A percentile compares a stretch with the other conserved stretches of the same genome.
These are phyloP conservation scores for Beris morrisii DNA, from an alignment of 2,888 invertebrate species.

Conservation along the genomic window DNA sequence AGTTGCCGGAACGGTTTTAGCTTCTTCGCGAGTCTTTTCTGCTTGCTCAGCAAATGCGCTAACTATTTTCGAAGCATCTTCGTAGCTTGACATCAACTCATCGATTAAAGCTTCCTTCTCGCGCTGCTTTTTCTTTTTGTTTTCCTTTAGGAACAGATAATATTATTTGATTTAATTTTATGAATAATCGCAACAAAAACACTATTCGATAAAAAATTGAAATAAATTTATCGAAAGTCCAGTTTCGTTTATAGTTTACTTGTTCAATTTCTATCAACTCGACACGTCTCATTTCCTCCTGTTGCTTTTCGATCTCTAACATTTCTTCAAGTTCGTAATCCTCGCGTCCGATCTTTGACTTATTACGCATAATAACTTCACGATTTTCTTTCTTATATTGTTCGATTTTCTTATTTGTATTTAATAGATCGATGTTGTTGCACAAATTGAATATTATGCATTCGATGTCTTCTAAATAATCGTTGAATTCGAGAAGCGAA, in stretches of 20 bases:
- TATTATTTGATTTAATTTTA: no score
- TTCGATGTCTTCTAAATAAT: slow-evolving; percentile 95
- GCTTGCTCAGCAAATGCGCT: slow-evolving; percentile 74
- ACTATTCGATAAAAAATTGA: no score
- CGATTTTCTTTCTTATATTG: slow-evolving; percentile 89
- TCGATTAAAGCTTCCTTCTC: slow-evolving; percentile 92
- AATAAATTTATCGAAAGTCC: no score
- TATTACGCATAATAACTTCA: slow-evolving; percentile 79
- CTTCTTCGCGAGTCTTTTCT: slow-evolving; percentile 68
- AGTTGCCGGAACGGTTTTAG: slow-evolving; percentile 51
- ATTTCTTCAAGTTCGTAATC: slow-evolving; percentile 86
- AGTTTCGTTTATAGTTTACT: slow-evolving; percentile 9
- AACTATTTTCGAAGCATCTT: slow-evolving; percentile 85
- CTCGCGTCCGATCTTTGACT: slow-evolving; percentile 73
- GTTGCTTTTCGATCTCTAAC: slow-evolving; percentile 77
- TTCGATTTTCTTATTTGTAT: slow-evolving; percentile 87
- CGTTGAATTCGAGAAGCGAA: slow-evolving; percentile 82
- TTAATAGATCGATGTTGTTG: slow-evolving; percentile 85
- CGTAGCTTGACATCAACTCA: slow-evolving; percentile 91
- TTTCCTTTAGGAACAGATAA: slow-evolving; percentile 56
- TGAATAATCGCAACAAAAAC: no score
- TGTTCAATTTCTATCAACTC: slow-evolving; percentile 66
- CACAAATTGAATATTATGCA: slow-evolving; percentile 86
- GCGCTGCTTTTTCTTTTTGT: slow-evolving; percentile 78
- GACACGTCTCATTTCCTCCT: slow-evolving; percentile 71